Base-by-base conservation (phyloP, 1,140 invertebrate genomes). In the Proales similis region DNA sequence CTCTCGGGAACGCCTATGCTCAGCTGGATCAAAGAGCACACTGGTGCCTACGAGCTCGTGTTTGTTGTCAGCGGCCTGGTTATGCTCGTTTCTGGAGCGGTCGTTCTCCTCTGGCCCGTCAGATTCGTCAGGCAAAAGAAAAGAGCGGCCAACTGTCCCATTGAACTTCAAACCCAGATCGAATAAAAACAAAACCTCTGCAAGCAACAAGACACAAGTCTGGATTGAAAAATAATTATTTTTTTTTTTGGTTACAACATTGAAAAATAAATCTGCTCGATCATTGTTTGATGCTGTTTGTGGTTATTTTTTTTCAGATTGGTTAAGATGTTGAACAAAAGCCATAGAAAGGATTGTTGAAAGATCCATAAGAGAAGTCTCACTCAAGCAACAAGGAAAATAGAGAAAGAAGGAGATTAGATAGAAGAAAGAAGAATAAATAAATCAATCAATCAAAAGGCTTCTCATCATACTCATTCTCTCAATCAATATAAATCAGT, bases 1-100 rank as follows among this genome's bases (percentile, higher is more conserved):
- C 79, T 85, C 4, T 75, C 89, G 17, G 89, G 90, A 49, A 78
- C 84, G 63, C 89, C 90, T 17, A 14, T 57, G 20, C 36, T 57
- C 3, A 42, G 51, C 9, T 42, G 17, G 30, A n/a, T 57, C 20
- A 57, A 57, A 57, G 51, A 57, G 12, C 11, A 42, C 3, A 57
- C 51, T 26, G 36, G 36, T 29, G 36, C 29, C 45, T 57, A 57
- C 32, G 36, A 57, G 27, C 17, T 6, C 14, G 45, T 24, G 9
- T 57, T 57, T 42, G 39, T 29, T 39, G 22, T 26, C 11, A 57
- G 51, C 29, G 51, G 51, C 19, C 22, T 57, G n/a, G 7, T 57
- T 7, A 57, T 57, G 51, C 30, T 57, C 19, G 11, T 57, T 14
- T 57, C 51, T 26, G 51, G 51, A 24, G 14, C 45, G 27, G 14